Evolutionary conservation across 2,888 invertebrate species (phyloP), one percentile per base, ranked within the genome.

Genomic region (Drosophila paramelanica): DNA sequence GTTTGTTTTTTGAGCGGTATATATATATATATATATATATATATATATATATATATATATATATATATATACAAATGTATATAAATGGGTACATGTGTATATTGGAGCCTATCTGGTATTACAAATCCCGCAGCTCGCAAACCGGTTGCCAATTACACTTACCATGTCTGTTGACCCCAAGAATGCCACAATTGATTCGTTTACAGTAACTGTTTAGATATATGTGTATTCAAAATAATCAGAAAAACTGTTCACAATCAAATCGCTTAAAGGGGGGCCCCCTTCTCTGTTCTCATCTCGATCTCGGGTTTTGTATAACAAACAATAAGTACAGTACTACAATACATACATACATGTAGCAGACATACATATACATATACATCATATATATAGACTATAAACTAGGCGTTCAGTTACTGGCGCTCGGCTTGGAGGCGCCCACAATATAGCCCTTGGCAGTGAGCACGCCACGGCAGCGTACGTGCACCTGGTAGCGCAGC

Each of bases 391-490:
- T 67, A 71, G 50, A 64, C 56, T 75, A 77, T 55, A 47, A 84
- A 69, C 65, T 73, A 59, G 42, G 53, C 46, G 39, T 47, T 73
- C 60, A 76, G 39, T 77, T 70, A 27, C 47, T 46, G 56, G 55
- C 67, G 25, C 50, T 67, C 5, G 71, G 62, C 53, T 86, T 88
- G 10, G 90, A 85, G 43, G 92, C 92, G 5, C 92, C 91, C 27
- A 95, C 92, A 72, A 98, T 94, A 92, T 98, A 98, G 0, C 98
- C 98, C 91, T 98, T 98, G 13, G 96, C 95, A 1, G 96, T 96
- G 46, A 99, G 94, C 7, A 99, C 97, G 1, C 98, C 98, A 47
- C 98, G 94, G 88, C 97, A 97, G 89, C 97, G 97, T 38, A 98
- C 95, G 89, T 98, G 96, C 0, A 97, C 96, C 81, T 97, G 96